A percentile compares a stretch with the other conserved stretches of the same genome.
Conservation (phyloP, 2,888 invertebrate species). For the Alsophila aescularia region DNA sequence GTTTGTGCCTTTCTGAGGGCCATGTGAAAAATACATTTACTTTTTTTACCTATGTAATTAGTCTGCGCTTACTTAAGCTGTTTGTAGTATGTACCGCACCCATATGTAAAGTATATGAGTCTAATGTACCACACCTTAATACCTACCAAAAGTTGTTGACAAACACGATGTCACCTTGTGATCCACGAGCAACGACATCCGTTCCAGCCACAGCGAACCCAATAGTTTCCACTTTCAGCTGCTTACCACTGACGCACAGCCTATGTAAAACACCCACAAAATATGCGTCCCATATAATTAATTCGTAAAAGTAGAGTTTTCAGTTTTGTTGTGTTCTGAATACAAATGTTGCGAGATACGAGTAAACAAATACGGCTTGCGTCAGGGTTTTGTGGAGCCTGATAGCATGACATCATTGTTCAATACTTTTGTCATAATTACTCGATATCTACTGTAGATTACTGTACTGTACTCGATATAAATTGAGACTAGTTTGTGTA, state of each 20-base stretch:
- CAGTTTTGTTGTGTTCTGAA: conserved; percentile 15
- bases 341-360: conserved; percentile 7
- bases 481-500: not conserved
- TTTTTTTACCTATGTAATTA: too few species aligned
- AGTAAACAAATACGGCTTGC: conserved; percentile 8
- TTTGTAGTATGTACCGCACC: too few species aligned
- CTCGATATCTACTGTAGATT: not conserved
- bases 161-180: not conserved
- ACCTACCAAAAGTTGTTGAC: not conserved
- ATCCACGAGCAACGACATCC: not conserved
- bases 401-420: conserved; percentile 12
- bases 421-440: conserved; percentile 20
- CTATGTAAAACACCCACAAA: conserved; percentile 11
- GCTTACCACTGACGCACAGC: conserved; percentile 13
- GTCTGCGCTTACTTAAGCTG: too few species aligned
- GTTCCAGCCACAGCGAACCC: not conserved
- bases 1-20: too few species aligned
- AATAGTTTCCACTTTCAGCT: not conserved
- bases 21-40: too few species aligned
- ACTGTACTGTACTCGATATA: too few species aligned
- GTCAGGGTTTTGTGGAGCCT: conserved; percentile 10
- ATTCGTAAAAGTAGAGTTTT: conserved; percentile 17
- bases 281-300: conserved; percentile 8
- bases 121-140: too few species aligned
- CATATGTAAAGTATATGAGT: too few species aligned